Conservation (phyloP, 1,140 invertebrate genomes). For the Periplaneta americana region DNA sequence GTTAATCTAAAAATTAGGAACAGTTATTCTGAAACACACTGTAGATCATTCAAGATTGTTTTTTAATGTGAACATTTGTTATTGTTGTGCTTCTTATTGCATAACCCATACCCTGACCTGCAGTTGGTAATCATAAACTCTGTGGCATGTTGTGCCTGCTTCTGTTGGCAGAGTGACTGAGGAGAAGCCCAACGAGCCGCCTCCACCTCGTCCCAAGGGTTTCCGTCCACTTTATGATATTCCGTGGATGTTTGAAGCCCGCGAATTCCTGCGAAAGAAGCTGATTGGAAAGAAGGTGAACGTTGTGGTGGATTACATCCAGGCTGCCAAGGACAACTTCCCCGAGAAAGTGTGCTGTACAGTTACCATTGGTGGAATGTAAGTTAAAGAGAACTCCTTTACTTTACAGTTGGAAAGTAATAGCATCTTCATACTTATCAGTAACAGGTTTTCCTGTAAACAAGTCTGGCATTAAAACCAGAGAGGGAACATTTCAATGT, state of each 20-base stretch:
- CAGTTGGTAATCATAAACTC: too few species aligned
- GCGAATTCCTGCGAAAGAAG: constrained; percentile 95
- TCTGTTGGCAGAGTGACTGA: constrained; percentile 2
- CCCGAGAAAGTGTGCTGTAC: constrained; percentile 96
- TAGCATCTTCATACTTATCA: too few species aligned
- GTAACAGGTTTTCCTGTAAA: too few species aligned
- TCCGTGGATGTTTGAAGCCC: constrained; percentile 96
- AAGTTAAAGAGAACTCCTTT: constrained; percentile 36
- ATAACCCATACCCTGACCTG: too few species aligned
- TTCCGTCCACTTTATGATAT: constrained; percentile 92
- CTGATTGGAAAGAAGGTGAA: constrained; percentile 94
- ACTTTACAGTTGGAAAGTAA: not conserved
- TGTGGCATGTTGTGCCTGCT: too few species aligned
- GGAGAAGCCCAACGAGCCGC: constrained; percentile 21
- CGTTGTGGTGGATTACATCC: constrained; percentile 93
- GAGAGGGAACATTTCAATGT: too few species aligned
- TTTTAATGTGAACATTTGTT: too few species aligned
- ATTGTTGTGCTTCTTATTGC: too few species aligned
- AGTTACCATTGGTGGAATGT: constrained; percentile 75
- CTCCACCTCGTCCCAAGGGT: constrained; percentile 53
- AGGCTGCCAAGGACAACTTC: constrained; percentile 86
- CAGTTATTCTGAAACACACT: too few species aligned
- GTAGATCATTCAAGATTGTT: too few species aligned
- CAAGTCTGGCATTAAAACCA: too few species aligned
- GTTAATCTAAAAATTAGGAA: too few species aligned